Evolutionary conservation across 1,140 invertebrate species (phyloP), one percentile per base, ranked within the genome.

Genomic region (Drosophila mojavensis): DNA sequence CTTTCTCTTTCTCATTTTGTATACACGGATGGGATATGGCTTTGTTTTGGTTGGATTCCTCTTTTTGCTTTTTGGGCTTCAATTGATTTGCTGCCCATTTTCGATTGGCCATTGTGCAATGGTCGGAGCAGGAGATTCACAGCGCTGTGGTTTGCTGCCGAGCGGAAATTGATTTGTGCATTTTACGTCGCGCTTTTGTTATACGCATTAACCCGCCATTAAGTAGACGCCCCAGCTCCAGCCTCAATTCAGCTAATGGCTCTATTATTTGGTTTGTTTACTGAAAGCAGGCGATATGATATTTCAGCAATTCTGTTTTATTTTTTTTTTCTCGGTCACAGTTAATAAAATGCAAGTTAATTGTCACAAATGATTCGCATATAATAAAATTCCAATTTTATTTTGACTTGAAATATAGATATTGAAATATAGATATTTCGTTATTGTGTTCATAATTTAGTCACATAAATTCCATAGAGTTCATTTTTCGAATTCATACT

Each of bases 101-200:
- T 61, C 51, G 58, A 75, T 78, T 78, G 33, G 33, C 56, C 64
- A 78, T 79, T 78, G 78, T 79, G 69, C 36, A 17, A 5, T 11
- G 36, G 2, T n/a, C 51, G 53, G 11, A 53, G 45, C 28, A 9
- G 39, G 30, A 48, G 15, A 55, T 51, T 59, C 11, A 36, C 33
- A 10, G 15, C 24, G 36, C 45, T 71, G 68, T 20, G 54, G 54
- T 55, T 41, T 50, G 43, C 55, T 4, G 48, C 15, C 47, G 48
- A 65, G 59, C 76, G 72, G 79, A 88, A 86, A 86, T 86, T 82
- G 59, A 79, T 79, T 78, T 77, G 74, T 79, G 67, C 76, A 79
- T 79, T 79, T 78, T 65, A 64, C 74, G 76, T 66, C 66, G 56
- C 53, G 61, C 73, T 71, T 79, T 76, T 76, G 76, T 79, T 71